Percentiles rank a stretch among this genome's conserved stretches.
phyloP scores from a whole-genome alignment of 2,113 vertebrate species.

The Nipponia nippon region DNA sequence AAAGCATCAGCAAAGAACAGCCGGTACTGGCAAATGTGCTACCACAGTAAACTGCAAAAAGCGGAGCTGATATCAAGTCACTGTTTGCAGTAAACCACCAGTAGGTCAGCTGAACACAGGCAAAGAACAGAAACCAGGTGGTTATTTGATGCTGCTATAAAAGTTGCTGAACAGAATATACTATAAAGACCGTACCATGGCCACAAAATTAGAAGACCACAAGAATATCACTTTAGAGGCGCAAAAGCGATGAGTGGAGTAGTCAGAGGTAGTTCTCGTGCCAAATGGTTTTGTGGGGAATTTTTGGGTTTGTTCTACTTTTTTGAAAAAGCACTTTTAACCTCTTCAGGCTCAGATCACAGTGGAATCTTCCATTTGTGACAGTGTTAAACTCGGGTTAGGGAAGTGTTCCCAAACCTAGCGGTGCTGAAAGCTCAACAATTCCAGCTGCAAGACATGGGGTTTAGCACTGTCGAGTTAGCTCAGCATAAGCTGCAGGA shows the following conservation, averaged over 20 bases:
- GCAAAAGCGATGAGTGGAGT: not conserved
- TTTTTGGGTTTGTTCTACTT: not conserved
- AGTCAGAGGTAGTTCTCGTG: not conserved
- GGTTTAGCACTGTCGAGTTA: not conserved
- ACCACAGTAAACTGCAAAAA: not conserved
- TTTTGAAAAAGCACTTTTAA: not conserved
- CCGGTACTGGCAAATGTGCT: not conserved
- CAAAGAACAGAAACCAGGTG: not conserved
- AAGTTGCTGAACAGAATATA: not conserved
- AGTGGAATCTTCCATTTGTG: not conserved
- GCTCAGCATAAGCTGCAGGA: not conserved
- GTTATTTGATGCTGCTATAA: not conserved
- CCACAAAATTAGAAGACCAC: not conserved
- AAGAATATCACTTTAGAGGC: not conserved
- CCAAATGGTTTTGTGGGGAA: not conserved
- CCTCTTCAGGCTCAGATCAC: not conserved
- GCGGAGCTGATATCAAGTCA: not conserved
- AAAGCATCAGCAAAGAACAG: not conserved
- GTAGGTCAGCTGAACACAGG: not conserved
- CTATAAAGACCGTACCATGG: not conserved
- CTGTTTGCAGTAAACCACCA: not conserved
- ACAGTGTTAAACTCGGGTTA: not conserved
- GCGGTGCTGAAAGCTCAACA: not conserved
- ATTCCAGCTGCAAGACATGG: not conserved
- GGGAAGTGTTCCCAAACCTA: not conserved